Evolutionary conservation across 2,888 invertebrate genomes (phyloP).

Genomic region (Catocala fraxini): DNA sequence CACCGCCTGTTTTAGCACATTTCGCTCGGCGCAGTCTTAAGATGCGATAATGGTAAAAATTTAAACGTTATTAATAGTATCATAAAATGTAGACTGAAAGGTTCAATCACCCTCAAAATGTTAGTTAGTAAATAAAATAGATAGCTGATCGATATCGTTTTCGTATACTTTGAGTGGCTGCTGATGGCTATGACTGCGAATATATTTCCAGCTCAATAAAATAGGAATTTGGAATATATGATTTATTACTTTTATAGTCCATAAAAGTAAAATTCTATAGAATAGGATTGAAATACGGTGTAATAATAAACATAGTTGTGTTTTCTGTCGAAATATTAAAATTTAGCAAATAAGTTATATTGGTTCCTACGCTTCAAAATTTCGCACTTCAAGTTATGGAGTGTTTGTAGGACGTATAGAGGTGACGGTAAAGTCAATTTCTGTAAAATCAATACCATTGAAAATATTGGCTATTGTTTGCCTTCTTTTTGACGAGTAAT

Average conservation of each 20-base stretch:
- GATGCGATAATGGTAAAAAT: neutral
- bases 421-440: neutral
- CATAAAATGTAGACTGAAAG: neutral
- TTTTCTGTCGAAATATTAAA: too few species aligned
- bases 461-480: neutral
- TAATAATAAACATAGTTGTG: too few species aligned
- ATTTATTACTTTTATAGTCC: too few species aligned
- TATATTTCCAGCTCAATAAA: neutral
- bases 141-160: conserved; percentile 5
- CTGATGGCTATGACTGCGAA: neutral
- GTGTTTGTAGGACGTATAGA: neutral
- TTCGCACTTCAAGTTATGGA: neutral
- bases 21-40: too few species aligned
- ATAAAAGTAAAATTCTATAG: too few species aligned
- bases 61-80: neutral
- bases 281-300: too few species aligned
- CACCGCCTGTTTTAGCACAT: too few species aligned
- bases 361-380: neutral
- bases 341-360: too few species aligned
- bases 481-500: neutral
- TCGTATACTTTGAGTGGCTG: neutral
- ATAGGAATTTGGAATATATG: neutral
- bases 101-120: conserved; percentile 1
- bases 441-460: conserved; percentile 1
- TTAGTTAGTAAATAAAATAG: conserved; percentile 7